phyloP scores from a whole-genome alignment of 30 jellyfish, hydroid and myxozoan genomes.

The Chrysaora quinquecirrha region DNA sequence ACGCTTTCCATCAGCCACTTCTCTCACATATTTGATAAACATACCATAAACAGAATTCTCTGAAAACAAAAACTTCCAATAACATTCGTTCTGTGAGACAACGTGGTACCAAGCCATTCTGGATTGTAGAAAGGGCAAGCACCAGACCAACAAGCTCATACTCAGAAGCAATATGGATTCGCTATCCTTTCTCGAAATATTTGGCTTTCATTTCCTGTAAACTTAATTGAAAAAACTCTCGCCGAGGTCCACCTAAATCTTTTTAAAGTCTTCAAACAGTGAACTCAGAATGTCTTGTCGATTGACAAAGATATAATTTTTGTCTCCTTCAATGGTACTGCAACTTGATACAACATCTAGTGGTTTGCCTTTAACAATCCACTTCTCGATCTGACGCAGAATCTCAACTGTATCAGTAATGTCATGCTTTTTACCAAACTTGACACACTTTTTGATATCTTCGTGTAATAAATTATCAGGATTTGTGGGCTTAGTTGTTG shows the following conservation, averaged over 20 bases:
- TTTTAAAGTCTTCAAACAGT: neutral
- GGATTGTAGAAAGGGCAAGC: constrained; percentile 21
- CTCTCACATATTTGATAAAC: neutral
- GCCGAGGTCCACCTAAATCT: constrained; percentile 6
- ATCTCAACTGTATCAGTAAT: constrained; percentile 1
- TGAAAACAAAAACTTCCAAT: neutral
- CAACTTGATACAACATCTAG: neutral
- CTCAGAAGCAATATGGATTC: constrained; percentile 6
- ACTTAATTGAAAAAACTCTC: neutral
- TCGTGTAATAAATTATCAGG: neutral
- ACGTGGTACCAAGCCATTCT: constrained; percentile 17
- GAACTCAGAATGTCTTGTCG: constrained; percentile 22
- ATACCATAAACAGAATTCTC: neutral
- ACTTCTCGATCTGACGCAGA: constrained; percentile 4
- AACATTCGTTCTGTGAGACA: neutral
- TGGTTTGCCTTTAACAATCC: neutral
- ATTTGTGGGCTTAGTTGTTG: neutral
- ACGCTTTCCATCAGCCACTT: neutral
- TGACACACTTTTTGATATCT: neutral
- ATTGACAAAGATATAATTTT: constrained; percentile 17
- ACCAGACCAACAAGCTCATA: constrained; percentile 27
- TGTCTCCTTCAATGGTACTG: constrained; percentile 21
- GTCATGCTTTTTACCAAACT: neutral
- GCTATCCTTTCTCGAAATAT: constrained; percentile 2
- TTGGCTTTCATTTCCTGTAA: neutral